These are phyloP conservation scores for Latheticus oryzae DNA, from an alignment of 2,888 invertebrate genomes.

Conservation along the genomic window DNA sequence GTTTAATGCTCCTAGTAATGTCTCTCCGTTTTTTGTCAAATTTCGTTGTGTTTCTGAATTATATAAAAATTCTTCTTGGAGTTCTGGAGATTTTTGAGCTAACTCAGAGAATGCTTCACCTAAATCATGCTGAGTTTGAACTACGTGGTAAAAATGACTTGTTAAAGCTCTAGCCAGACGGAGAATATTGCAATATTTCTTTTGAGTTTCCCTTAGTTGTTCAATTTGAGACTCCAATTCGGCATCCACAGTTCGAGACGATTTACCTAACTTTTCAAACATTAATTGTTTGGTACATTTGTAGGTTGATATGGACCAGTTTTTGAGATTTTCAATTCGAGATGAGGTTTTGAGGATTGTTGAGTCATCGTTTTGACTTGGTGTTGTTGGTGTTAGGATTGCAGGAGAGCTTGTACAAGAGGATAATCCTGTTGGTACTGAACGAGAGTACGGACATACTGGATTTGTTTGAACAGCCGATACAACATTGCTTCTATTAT, in stretches of 20 bases:
- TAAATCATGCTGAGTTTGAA: constrained; percentile 86
- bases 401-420: constrained; percentile 63
- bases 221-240: constrained; percentile 96
- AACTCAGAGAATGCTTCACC: constrained; percentile 95
- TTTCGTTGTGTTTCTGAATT: constrained; percentile 97
- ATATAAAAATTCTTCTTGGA: constrained; percentile 94
- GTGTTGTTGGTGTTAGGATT: constrained; percentile 68
- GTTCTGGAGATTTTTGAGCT: constrained; percentile 94
- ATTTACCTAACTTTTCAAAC: constrained; percentile 96
- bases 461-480: constrained; percentile 79
- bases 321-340: constrained; percentile 91
- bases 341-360: constrained; percentile 77
- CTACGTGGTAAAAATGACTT: constrained; percentile 89
- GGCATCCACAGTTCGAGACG: constrained; percentile 89
- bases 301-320: constrained; percentile 98
- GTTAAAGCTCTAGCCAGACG: constrained; percentile 87
- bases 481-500: constrained; percentile 80
- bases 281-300: constrained; percentile 98
- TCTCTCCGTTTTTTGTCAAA: constrained; percentile 93
- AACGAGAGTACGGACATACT: constrained; percentile 76
- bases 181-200: constrained; percentile 89
- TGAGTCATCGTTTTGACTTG: constrained; percentile 69
- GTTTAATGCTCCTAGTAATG: constrained; percentile 90
- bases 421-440: constrained; percentile 74
- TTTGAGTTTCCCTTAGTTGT: constrained; percentile 90